Evolutionary conservation across 2,888 invertebrate genomes (phyloP).

Genomic region (Hoplodrina blanda): DNA sequence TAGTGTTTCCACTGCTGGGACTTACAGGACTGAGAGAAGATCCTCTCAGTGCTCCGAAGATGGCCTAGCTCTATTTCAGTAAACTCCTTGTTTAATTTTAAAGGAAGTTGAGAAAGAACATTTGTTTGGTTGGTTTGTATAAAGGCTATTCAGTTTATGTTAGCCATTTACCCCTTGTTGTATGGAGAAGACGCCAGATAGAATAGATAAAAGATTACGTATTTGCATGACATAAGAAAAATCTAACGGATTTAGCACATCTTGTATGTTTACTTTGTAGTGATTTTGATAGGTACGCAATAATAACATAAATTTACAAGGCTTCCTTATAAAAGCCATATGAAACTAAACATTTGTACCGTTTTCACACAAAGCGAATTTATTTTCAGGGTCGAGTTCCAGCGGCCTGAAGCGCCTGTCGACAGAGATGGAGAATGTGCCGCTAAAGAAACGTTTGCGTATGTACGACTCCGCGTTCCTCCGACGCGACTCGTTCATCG

Average conservation of each 20-base stretch:
- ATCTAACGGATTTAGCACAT: neutral
- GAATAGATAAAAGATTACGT: slow-evolving; percentile 10
- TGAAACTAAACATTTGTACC: too few relatives aligned
- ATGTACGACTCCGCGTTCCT: slow-evolving; percentile 70
- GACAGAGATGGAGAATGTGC: slow-evolving; percentile 56
- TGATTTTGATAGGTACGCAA: too few relatives aligned
- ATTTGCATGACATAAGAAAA: neutral
- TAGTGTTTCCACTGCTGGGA: too few relatives aligned
- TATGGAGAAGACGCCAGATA: neutral
- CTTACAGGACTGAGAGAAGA: too few relatives aligned
- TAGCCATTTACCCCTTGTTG: slow-evolving; percentile 1
- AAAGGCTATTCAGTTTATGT: neutral
- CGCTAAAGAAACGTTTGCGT: slow-evolving; percentile 76
- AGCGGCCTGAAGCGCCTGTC: slow-evolving; percentile 69
- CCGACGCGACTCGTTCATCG: slow-evolving; percentile 86
- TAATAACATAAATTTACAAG: too few relatives aligned
- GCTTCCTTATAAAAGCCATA: too few relatives aligned
- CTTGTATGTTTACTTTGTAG: too few relatives aligned
- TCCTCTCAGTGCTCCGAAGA: too few relatives aligned
- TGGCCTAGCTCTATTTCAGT: too few relatives aligned
- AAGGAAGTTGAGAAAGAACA: too few relatives aligned
- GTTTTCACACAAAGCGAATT: neutral
- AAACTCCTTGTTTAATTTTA: too few relatives aligned
- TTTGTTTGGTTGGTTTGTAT: too few relatives aligned
- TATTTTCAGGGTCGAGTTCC: slow-evolving; percentile 73